These are phyloP conservation scores for Myrmecophaga tridactyla DNA, from an alignment of 2,113 vertebrate genomes.

Conservation along the genomic window DNA sequence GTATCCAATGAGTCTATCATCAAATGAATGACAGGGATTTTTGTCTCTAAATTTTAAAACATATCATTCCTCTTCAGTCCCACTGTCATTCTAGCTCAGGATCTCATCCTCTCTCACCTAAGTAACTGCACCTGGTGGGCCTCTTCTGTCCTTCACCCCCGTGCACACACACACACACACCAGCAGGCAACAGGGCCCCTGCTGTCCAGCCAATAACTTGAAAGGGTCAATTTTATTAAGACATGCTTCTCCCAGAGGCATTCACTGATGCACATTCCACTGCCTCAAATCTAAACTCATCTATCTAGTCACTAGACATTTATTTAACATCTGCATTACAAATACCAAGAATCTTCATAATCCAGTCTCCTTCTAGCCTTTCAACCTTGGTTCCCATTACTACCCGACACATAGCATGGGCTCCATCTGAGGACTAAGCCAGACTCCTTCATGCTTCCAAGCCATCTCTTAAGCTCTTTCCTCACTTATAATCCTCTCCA, in stretches of 20 bases:
- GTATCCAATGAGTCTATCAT: not conserved
- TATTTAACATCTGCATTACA: not conserved
- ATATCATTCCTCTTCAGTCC: not conserved
- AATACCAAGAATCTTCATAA: not conserved
- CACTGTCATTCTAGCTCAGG: not conserved
- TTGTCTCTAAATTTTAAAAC: not conserved
- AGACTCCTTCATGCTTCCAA: not conserved
- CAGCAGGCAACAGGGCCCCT: not conserved
- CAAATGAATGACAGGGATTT: not conserved
- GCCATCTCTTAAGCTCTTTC: not conserved
- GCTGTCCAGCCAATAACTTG: not conserved
- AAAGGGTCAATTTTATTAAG: not conserved
- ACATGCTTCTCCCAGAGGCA: not conserved
- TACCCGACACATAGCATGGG: not conserved
- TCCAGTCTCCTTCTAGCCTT: not conserved
- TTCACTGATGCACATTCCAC: not conserved
- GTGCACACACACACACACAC: fast-evolving
- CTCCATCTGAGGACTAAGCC: not conserved
- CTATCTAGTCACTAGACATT: not conserved
- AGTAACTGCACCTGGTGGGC: not conserved
- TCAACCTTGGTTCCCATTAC: not conserved
- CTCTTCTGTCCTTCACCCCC: not conserved
- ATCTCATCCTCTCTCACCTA: not conserved
- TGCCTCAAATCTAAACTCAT: not conserved
- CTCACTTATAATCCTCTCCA: not conserved